Base-by-base conservation (phyloP, 2,797 vertebrate species). In the Phataginus tricuspis region DNA sequence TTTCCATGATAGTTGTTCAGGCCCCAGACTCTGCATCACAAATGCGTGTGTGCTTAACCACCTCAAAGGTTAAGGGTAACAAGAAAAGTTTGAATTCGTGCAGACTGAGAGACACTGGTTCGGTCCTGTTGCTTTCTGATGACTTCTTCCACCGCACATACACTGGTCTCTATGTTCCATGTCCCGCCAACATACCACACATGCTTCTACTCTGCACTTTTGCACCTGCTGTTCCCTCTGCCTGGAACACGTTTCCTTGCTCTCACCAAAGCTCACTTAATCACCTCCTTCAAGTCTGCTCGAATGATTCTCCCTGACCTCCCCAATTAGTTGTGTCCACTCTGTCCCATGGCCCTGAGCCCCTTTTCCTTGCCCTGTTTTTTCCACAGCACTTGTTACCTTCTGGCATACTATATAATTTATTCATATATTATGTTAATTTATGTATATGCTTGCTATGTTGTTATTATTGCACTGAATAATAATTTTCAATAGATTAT, bases 251-350 rank as follows among this genome's bases (percentile, higher is more conserved):
- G 1, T 42, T 19, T 63, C 42, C 69, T 69, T 49, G 31, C 13
- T 15, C 14, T 34, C 83, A 49, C 2, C 14, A 39, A 49, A 71
- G 87, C 25, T 57, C 23, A 25, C 66, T 57, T 51, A 8, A 9
- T 57, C 11, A 15, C 25, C 31, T 51, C 39, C 37, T 51, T 45
- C 18, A 23, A 49, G 63, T 12, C 31, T 34, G 29, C 57, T 86
- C 68, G 57, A 57, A n/a, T 21, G 55, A n/a, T 19, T 68, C 53
- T 57, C n/a, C 19, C 31, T 1, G 63, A 75, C 31, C 39, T 42
- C 37, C 7, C 6, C 7, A n/a, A 15, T 64, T 31, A 18, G 4
- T 27, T 1, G 7, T 5, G 16, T 9, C 27, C 15, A 0, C 12
- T 68, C 45, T 15, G 14, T 23, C 13, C 51, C 7, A 6, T 49